Percentiles rank a stretch among this genome's conserved stretches.
These are phyloP conservation scores for Oncopodura yosiiana DNA, from an alignment of 1,140 invertebrate genomes.

Conservation along the genomic window DNA sequence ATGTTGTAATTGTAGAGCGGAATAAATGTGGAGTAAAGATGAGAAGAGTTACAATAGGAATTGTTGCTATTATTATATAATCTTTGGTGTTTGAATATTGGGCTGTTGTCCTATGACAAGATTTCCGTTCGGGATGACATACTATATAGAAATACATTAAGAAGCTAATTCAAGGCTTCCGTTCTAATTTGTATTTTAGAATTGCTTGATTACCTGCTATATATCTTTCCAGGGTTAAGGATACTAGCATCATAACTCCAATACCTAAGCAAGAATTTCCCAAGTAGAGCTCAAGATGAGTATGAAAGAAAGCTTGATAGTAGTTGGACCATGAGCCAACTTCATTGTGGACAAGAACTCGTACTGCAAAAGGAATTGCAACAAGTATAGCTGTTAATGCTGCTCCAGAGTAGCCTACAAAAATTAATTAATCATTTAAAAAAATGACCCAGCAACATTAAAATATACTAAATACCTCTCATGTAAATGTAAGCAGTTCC, in stretches of 20 bases:
- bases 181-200: too few relatives aligned
- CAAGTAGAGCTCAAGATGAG: constrained; percentile 60
- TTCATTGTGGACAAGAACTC: constrained; percentile 55
- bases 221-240: constrained; percentile 67
- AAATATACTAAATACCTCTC: constrained; percentile 47
- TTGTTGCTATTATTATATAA: constrained; percentile 50
- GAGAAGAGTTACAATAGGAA: constrained; percentile 52
- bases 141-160: too few relatives aligned
- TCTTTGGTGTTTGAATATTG: too few relatives aligned
- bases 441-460: background rate
- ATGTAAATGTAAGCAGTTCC: constrained; percentile 69
- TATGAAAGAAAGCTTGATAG: constrained; percentile 58
- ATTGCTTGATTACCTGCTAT: too few relatives aligned
- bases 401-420: constrained; percentile 57
- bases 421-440: constrained; percentile 17
- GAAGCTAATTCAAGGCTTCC: too few relatives aligned
- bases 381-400: constrained; percentile 59
- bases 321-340: constrained; percentile 53
- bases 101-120: constrained; percentile 46
- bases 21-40: constrained; percentile 56
- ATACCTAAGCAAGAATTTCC: constrained; percentile 64
- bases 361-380: constrained; percentile 58
- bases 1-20: constrained; percentile 44
- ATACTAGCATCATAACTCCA: constrained; percentile 66
- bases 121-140: constrained; percentile 58